Conservation (phyloP, 1,140 invertebrate genomes). For the Drosophila orosa region DNA sequence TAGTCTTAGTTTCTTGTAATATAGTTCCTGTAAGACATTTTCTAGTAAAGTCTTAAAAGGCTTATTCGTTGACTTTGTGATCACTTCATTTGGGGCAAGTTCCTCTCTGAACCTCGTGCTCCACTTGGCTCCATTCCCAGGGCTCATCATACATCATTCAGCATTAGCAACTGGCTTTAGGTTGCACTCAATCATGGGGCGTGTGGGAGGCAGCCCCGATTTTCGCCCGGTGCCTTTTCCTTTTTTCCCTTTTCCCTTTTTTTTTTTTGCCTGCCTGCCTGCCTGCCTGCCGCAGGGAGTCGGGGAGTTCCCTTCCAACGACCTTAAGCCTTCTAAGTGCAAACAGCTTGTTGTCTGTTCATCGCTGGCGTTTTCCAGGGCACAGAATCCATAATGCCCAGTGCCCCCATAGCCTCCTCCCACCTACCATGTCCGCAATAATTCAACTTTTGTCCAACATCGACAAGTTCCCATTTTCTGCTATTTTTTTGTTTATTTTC, state of each 20-base stretch:
- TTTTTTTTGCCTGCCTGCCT: not conserved
- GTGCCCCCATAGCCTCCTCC: not conserved
- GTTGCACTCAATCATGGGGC: conserved; percentile 32
- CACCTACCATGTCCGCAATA: conserved; percentile 20
- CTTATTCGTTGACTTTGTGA: conserved; percentile 1
- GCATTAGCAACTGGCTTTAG: conserved; percentile 46
- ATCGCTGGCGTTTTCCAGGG: conserved; percentile 27
- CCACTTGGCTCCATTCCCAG: conserved; percentile 9
- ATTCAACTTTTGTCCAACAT: conserved; percentile 46
- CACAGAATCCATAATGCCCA: conserved; percentile 30
- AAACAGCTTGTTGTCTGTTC: conserved; percentile 52
- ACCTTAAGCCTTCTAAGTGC: conserved; percentile 47
- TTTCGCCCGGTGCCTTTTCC: no score
- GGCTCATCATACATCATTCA: conserved; percentile 33
- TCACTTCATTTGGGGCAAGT: conserved; percentile 16
- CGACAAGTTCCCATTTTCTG: conserved; percentile 19
- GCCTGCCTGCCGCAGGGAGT: conserved; percentile 5
- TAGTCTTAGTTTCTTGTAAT: not conserved
- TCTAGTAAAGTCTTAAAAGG: not conserved
- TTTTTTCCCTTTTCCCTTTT: not conserved
- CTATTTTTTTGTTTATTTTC: not conserved
- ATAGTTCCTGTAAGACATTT: not conserved
- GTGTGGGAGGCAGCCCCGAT: not conserved
- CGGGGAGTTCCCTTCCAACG: not conserved
- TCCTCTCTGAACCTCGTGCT: not conserved